These are phyloP conservation scores for Aspidiotus rigidus DNA, from an alignment of 2,888 invertebrate species.

Conservation along the genomic window DNA sequence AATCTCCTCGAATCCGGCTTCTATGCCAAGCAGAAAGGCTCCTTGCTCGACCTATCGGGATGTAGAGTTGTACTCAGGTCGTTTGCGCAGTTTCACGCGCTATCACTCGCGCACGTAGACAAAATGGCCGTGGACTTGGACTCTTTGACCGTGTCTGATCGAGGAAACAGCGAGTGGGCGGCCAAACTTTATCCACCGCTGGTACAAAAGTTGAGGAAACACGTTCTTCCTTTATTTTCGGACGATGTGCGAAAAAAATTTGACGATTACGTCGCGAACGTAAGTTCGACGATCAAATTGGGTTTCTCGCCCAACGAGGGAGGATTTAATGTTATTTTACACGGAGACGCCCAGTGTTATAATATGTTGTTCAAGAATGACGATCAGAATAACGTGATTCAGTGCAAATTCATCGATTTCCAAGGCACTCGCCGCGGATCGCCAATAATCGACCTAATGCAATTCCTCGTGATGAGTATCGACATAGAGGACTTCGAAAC, in stretches of 20 bases:
- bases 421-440: slow-evolving; percentile 33
- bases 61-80: background rate
- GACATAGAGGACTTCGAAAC: slow-evolving; percentile 28
- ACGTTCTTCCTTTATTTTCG: no score
- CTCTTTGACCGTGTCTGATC: background rate
- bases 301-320: background rate
- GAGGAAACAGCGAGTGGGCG: no score
- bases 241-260: no score
- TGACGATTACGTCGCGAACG: no score
- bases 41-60: slow-evolving; percentile 20
- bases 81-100: slow-evolving; percentile 29
- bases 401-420: slow-evolving; percentile 33
- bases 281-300: background rate
- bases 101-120: background rate
- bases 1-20: slow-evolving; percentile 20
- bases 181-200: no score
- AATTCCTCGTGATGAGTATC: slow-evolving; percentile 33
- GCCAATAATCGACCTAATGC: slow-evolving; percentile 35
- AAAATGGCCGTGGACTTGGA: background rate
- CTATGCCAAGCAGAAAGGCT: background rate
- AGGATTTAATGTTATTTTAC: slow-evolving; percentile 15
- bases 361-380: slow-evolving; percentile 36
- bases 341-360: slow-evolving; percentile 23
- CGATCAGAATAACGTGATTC: no score
- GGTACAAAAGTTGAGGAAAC: no score